Evolutionary conservation across 2,797 vertebrate genomes (phyloP).

Genomic region (Hirundo rustica): DNA sequence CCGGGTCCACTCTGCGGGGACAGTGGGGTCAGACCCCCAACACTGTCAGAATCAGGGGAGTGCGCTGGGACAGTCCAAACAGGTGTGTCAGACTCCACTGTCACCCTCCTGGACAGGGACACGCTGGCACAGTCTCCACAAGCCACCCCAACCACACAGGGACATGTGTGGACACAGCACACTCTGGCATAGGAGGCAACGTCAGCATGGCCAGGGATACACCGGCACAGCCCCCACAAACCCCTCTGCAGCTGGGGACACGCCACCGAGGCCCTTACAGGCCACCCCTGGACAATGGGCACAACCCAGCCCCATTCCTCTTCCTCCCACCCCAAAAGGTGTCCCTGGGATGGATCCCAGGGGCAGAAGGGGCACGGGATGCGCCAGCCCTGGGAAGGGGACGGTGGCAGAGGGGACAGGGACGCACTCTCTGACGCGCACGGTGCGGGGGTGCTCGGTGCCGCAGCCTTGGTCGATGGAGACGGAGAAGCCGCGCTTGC

Average conservation of each 20-base stretch:
- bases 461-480: slow-evolving; percentile 87
- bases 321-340: not conserved
- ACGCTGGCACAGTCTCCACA: not conserved
- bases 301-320: not conserved
- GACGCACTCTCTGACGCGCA: slow-evolving; percentile 94
- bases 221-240: not conserved
- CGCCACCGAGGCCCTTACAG: rapidly evolving
- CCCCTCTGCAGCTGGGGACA: not conserved
- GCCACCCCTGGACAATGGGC: not conserved
- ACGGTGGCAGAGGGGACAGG: not conserved
- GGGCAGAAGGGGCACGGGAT: rapidly evolving
- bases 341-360: not conserved
- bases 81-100: not conserved
- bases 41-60: not conserved
- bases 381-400: not conserved
- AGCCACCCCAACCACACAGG: not conserved
- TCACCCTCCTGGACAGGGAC: not conserved
- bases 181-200: rapidly evolving
- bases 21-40: rapidly evolving
- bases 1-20: slow-evolving; percentile 82
- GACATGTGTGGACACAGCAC: not conserved
- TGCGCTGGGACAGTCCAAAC: not conserved
- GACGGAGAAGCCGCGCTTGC: slow-evolving; percentile 90
- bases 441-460: slow-evolving; percentile 83
- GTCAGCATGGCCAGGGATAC: not conserved